These are phyloP conservation scores for Plodia interpunctella DNA, from an alignment of 1,140 invertebrate genomes.

Conservation along the genomic window DNA sequence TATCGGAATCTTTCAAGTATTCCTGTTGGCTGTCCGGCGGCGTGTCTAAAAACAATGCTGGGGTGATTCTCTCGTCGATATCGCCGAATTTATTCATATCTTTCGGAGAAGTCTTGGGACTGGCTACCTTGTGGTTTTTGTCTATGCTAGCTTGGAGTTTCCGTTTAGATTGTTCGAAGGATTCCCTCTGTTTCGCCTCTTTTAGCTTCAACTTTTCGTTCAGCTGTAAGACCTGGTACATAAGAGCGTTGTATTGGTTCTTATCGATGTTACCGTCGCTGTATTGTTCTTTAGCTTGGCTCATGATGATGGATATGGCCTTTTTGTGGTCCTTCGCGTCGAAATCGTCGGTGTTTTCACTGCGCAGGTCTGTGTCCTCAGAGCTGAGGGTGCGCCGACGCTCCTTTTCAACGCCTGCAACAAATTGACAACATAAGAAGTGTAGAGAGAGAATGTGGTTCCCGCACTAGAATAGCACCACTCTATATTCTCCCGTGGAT, in stretches of 20 bases:
- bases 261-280: slow-evolving; percentile 86
- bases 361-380: slow-evolving; percentile 74
- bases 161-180: slow-evolving; percentile 65
- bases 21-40: slow-evolving; percentile 35
- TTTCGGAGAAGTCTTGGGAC: slow-evolving; percentile 52
- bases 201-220: slow-evolving; percentile 88
- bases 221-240: slow-evolving; percentile 87
- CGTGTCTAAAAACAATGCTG: slow-evolving; percentile 36
- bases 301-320: slow-evolving; percentile 87
- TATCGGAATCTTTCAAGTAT: slow-evolving; percentile 51
- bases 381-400: slow-evolving; percentile 57
- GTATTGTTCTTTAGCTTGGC: slow-evolving; percentile 88
- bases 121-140: slow-evolving; percentile 71
- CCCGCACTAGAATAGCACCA: too few relatives aligned
- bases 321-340: slow-evolving; percentile 79
- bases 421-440: not conserved
- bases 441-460: too few relatives aligned
- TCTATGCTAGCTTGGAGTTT: slow-evolving; percentile 52
- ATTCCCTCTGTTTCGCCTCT: slow-evolving; percentile 84
- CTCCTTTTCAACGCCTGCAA: slow-evolving; percentile 56
- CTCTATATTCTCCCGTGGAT: too few relatives aligned
- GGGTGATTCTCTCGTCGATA: slow-evolving; percentile 72
- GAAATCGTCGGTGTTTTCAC: slow-evolving; percentile 75
- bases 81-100: slow-evolving; percentile 64
- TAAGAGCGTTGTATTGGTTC: slow-evolving; percentile 87